Conservation (phyloP, 2,888 invertebrate genomes). For the Epiblema foenella region DNA sequence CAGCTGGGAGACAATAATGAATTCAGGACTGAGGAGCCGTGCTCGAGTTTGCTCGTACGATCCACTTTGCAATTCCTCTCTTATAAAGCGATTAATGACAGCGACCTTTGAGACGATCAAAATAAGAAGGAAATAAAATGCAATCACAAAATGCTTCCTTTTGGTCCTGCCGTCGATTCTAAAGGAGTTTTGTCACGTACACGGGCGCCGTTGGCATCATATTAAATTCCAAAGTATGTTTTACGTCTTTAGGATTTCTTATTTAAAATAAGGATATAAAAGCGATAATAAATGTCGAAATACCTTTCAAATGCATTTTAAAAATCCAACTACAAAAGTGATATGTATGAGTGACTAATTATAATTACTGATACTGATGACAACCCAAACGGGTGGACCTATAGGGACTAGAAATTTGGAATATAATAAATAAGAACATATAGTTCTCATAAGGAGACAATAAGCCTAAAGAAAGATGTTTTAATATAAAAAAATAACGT, state of each 20-base stretch:
- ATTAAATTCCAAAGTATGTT: conserved; percentile 50
- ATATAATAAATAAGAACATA: neutral
- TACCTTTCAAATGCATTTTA: neutral
- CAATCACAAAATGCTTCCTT: conserved; percentile 60
- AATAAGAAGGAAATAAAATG: conserved; percentile 72
- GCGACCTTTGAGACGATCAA: conserved; percentile 72
- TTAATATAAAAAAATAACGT: too few species aligned
- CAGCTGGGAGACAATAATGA: conserved; percentile 78
- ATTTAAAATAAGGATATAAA: conserved; percentile 34
- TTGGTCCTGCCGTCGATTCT: conserved; percentile 42
- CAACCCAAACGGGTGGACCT: neutral
- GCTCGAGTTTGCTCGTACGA: conserved; percentile 72
- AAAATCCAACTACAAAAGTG: conserved; percentile 45
- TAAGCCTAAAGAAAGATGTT: too few species aligned
- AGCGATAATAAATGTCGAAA: neutral
- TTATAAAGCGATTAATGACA: conserved; percentile 80
- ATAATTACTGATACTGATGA: neutral
- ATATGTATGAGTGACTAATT: neutral
- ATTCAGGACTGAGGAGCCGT: conserved; percentile 69
- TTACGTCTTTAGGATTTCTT: conserved; percentile 45
- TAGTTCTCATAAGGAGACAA: neutral
- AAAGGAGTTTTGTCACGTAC: conserved; percentile 46
- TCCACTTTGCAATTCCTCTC: conserved; percentile 77
- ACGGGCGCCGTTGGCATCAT: conserved; percentile 42
- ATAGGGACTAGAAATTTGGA: neutral